These are phyloP conservation scores for Agelas oroides DNA, from an alignment of 37 sponge, comb jelly and placozoan genomes.

Conservation along the genomic window DNA sequence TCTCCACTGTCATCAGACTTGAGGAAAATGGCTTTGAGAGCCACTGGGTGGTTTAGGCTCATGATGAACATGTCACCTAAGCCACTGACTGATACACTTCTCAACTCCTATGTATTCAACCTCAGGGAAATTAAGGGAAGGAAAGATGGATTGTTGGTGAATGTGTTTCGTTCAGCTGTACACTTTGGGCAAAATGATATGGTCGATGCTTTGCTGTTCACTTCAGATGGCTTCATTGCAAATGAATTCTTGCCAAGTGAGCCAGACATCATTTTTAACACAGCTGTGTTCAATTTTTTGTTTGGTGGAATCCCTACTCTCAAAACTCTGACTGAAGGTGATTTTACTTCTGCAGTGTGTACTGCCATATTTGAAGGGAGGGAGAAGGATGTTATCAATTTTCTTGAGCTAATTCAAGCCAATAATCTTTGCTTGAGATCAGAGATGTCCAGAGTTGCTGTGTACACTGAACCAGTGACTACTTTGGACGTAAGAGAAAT, in stretches of 20 bases:
- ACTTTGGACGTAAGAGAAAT: neutral
- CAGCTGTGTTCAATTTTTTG: no score
- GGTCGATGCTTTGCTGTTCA: no score
- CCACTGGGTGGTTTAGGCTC: slow-evolving; percentile 9
- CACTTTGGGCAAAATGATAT: neutral
- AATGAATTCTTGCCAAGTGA: no score
- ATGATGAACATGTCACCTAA: slow-evolving; percentile 1
- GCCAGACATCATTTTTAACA: no score
- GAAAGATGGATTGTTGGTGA: no score
- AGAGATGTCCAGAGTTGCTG: neutral
- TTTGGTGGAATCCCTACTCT: no score
- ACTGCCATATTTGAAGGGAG: neutral
- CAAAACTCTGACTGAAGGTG: neutral
- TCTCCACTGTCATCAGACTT: neutral
- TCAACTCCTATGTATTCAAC: neutral
- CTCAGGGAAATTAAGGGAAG: neutral
- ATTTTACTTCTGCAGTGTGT: neutral
- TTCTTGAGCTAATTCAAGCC: neutral
- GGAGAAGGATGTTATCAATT: neutral
- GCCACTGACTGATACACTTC: neutral
- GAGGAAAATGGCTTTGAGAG: neutral
- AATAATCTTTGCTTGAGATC: neutral
- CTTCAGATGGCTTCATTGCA: no score
- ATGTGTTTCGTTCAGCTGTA: no score
- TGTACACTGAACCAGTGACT: no score